These are phyloP conservation scores for Ligdia adustata DNA, from an alignment of 2,888 invertebrate species.

Conservation along the genomic window DNA sequence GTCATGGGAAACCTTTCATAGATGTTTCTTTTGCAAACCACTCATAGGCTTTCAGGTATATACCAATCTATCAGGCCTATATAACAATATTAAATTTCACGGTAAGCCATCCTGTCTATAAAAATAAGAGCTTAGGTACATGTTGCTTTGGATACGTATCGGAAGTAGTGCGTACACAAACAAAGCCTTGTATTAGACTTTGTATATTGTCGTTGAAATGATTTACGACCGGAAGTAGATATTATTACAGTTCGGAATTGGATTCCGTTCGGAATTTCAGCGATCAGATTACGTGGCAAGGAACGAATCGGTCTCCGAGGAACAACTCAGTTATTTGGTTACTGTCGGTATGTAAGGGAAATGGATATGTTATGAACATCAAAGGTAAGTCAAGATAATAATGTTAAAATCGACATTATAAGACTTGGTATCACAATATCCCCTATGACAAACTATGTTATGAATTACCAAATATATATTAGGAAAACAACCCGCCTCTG, in stretches of 20 bases:
- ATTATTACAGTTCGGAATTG: conserved; percentile 15
- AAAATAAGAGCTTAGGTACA: no score
- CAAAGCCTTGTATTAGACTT: conserved; percentile 6
- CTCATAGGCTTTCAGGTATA: no score
- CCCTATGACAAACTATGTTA: no score
- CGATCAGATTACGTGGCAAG: conserved; percentile 10
- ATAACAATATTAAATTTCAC: no score
- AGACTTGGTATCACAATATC: no score
- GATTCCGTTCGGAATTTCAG: conserved; percentile 13
- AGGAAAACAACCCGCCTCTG: no score
- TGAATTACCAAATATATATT: no score
- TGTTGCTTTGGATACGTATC: conserved; percentile 4
- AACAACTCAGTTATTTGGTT: conserved; percentile 12
- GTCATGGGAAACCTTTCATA: no score
- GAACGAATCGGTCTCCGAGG: not conserved
- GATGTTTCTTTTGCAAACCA: no score
- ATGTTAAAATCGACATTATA: no score
- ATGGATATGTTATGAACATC: conserved; percentile 5
- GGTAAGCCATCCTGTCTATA: no score
- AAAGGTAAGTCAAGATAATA: not conserved
- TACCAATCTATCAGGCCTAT: no score
- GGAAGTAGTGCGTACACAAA: conserved; percentile 9
- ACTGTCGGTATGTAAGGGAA: not conserved
- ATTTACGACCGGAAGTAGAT: conserved; percentile 18
- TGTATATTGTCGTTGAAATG: conserved; percentile 17